Base-by-base conservation (phyloP, 2,888 invertebrate species). In the Stenurella melanura region DNA sequence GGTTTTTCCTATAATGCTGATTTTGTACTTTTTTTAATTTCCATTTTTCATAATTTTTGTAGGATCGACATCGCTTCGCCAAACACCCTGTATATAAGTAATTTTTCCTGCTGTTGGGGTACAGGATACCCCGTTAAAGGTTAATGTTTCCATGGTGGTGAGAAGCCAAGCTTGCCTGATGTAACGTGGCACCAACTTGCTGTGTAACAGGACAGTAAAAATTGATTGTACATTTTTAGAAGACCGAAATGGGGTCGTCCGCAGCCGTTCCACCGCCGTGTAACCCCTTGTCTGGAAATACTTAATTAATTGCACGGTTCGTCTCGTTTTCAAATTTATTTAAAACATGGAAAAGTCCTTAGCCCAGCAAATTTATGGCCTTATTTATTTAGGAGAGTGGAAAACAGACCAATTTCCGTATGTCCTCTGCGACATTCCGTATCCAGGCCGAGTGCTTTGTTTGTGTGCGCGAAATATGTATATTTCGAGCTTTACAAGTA, bases 241-340 rank as follows among this genome's bases (percentile, higher is more conserved):
- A 12, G n/a, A 21, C 67, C 12, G 30, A 26, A 30, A 63, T n/a
- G 17, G 56, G 67, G 56, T 50, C 54, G 17, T 4, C 15, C 18
- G n/a, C n/a, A n/a, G 18, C 26, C 19, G n/a, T 26, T 4, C 56
- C 26, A 17, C 26, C 67, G 30, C 30, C 18, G 66, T 19, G 26
- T 54, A 26, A 67, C 61, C 67, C 67, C 30, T 56, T 21, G 50
- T 67, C 42, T 56, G 10, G 19, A 56, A 30, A 21, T 54, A 17
- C 34, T 30, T 63, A 67, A 67, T 67, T 67, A 67, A 67, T 67
- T 67, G 56, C 67, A 26, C 54, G 79, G 74, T 75, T 73, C 78
- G 76, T 75, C 78, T 80, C 77, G 77, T 79, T 79, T 78, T 78
- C 77, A 77, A 77, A 76, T 77, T 79, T 78, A 74, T 76, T 77